These are phyloP conservation scores for Andrena cerasifolii DNA, from an alignment of 1,140 invertebrate species.

Conservation along the genomic window DNA sequence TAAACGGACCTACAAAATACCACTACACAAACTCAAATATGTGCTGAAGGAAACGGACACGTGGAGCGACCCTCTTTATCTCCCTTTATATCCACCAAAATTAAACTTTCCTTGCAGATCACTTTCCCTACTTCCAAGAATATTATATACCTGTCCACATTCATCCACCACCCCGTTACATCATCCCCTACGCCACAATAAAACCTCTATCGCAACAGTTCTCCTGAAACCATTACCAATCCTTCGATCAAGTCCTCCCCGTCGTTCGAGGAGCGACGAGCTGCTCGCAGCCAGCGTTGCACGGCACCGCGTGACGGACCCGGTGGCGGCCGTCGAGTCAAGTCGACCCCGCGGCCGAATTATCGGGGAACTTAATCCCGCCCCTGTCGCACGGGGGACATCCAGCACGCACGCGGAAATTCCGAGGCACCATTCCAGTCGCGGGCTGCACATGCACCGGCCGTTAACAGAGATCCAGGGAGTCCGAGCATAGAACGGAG, in stretches of 20 bases:
- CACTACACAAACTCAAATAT: too few relatives aligned
- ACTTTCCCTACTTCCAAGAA: too few relatives aligned
- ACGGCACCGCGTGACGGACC: constrained; percentile 47
- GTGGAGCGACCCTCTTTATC: too few relatives aligned
- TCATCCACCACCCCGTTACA: too few relatives aligned
- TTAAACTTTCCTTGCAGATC: too few relatives aligned
- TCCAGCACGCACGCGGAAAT: constrained; percentile 68
- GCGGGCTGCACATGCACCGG: constrained; percentile 62
- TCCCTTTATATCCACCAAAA: too few relatives aligned
- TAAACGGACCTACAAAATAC: too few relatives aligned
- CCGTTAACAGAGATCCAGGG: constrained; percentile 38
- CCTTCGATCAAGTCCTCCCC: neutral
- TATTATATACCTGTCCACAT: too few relatives aligned
- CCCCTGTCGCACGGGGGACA: constrained; percentile 39
- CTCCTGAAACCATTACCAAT: too few relatives aligned
- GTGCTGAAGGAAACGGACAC: too few relatives aligned
- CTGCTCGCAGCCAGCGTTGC: constrained; percentile 22
- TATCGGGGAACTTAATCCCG: constrained; percentile 68
- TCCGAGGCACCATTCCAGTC: constrained; percentile 66
- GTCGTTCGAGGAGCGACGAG: constrained; percentile 8
- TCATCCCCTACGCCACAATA: too few relatives aligned
- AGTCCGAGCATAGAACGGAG: constrained; percentile 42
- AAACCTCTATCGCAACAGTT: too few relatives aligned
- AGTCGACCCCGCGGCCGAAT: constrained; percentile 61
- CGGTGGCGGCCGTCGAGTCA: constrained; percentile 37